Base-by-base conservation (phyloP, 1,140 invertebrate species). In the Neodiprion fabricii region DNA sequence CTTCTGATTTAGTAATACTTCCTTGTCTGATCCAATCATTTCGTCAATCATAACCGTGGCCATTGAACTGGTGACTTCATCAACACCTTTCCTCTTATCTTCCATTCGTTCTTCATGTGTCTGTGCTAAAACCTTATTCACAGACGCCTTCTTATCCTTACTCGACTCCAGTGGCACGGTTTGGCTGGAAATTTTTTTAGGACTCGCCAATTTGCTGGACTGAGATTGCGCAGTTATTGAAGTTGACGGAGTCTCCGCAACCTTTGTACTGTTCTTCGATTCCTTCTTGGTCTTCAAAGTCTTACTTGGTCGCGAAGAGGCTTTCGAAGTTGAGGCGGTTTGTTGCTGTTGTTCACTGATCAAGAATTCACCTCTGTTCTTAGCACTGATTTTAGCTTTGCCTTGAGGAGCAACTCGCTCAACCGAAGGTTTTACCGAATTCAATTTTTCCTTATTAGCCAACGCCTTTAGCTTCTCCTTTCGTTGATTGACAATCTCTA, bases 391-490 rank as follows among this genome's bases (percentile, higher is more conserved):
- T 70, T 84, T 84, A 8, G 78, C 81, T 67, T 72, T 79, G 9
- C 80, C 74, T 72, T 80, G 82, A 5, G 48, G 50, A 67, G 73
- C 21, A 10, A 53, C 67, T 9, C 76, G 77, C 65, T 71, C 77
- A 1, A 69, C 49, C 7, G 67, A 48, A 23, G 72, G 72, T 1
- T 11, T 71, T 10, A 76, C 72, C 5, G 67, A 9, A 0, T 8
- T 5, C 49, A 53, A 76, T 9, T 76, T 79, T 5, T 81, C 49
- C 14, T 81, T 78, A 1, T 71, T 70, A 14, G 82, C 82, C 10
- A 84, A 67, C 48, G 78, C 65, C 7, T 81, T 83, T 9, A 84
- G 70, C 21, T 79, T 82, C 7, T 69, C 67, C 21, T 81, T 83
- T 23, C 83, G 80, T 9, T 76, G 70, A 1, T 83, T 71, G 2